Base-by-base conservation (phyloP, 2,113 vertebrate genomes). In the Anarrhichthys ocellatus region DNA sequence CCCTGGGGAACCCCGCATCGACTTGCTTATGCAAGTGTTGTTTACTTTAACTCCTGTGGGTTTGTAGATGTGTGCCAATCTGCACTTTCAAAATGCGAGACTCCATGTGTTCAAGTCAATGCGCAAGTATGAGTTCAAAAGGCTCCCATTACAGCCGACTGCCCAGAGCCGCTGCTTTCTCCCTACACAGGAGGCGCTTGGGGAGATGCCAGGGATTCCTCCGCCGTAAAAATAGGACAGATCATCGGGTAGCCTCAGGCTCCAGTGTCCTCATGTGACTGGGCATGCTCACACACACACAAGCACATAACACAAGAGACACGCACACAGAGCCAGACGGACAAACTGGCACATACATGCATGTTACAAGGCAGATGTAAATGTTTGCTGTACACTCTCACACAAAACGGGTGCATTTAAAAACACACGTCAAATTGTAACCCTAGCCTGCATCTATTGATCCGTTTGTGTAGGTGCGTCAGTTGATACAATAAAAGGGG, bases 191-290 rank as follows among this genome's bases (percentile, higher is more conserved):
- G 84, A 87, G 84, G 83, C 29, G 46, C 85, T 64, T 61, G 69
- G 76, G 82, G 75, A 65, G 77, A 87, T 89, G 88, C 88, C 89
- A 87, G 81, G 58, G 84, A 91, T 94, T 87, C 91, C 83, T 85
- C 73, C 52, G 48, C 20, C 6, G 44, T 91, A 93, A 92, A 95
- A 95, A 95, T 95, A 95, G 93, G 88, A 82, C 73, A 65, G 86
- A 88, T 92, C 90, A 88, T 69, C 38, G 87, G 86, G 83, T 80
- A 68, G 77, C 86, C 87, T 76, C 20, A 44, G 84, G 90, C 88
- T 93, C 85, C 69, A 80, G 89, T 93, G 89, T 89, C 92, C 78
- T 76, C 87, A 89, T 90, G 84, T 90, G 91, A 95, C 79, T 77
- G 64, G 59, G 56, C 42, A 64, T 22, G 70, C 34, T 82, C 3